Conservation (phyloP, 2,888 invertebrate species). For the Acleris cristana region DNA sequence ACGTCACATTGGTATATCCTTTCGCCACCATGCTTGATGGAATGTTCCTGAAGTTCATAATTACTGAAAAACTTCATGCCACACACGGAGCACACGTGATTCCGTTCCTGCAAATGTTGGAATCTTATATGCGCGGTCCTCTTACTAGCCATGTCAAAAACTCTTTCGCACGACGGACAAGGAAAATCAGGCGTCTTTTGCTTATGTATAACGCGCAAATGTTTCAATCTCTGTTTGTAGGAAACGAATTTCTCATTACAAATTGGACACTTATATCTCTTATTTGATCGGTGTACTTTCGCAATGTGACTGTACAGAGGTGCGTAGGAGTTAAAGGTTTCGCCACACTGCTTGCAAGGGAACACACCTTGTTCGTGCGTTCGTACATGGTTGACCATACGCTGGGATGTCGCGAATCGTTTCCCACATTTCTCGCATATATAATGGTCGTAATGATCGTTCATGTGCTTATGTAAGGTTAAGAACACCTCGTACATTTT, state of each 20-base stretch:
- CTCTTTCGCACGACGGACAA: slow-evolving; percentile 71
- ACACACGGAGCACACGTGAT: slow-evolving; percentile 78
- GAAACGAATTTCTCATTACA: slow-evolving; percentile 76
- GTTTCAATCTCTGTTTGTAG: slow-evolving; percentile 72
- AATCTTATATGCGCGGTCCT: slow-evolving; percentile 72
- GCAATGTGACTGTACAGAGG: slow-evolving; percentile 68
- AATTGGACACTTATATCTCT: slow-evolving; percentile 76
- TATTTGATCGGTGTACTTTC: slow-evolving; percentile 68
- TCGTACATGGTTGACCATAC: slow-evolving; percentile 71
- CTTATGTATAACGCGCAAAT: slow-evolving; percentile 68
- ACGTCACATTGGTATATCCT: slow-evolving; percentile 82
- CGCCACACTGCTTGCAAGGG: slow-evolving; percentile 69
- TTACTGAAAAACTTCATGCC: slow-evolving; percentile 82
- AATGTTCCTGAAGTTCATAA: slow-evolving; percentile 81
- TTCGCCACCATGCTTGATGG: slow-evolving; percentile 80
- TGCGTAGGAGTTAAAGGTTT: slow-evolving; percentile 64
- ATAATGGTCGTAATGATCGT: slow-evolving; percentile 74
- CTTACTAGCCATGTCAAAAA: slow-evolving; percentile 73
- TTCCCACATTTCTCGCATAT: slow-evolving; percentile 79
- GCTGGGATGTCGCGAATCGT: slow-evolving; percentile 68
- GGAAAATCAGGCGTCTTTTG: slow-evolving; percentile 72
- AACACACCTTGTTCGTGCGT: slow-evolving; percentile 71
- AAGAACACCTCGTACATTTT: slow-evolving; percentile 75
- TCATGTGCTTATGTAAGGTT: slow-evolving; percentile 77
- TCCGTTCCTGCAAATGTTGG: slow-evolving; percentile 75